These are phyloP conservation scores for Proterorhinus semilunaris DNA, from an alignment of 2,113 vertebrate genomes.

Conservation along the genomic window DNA sequence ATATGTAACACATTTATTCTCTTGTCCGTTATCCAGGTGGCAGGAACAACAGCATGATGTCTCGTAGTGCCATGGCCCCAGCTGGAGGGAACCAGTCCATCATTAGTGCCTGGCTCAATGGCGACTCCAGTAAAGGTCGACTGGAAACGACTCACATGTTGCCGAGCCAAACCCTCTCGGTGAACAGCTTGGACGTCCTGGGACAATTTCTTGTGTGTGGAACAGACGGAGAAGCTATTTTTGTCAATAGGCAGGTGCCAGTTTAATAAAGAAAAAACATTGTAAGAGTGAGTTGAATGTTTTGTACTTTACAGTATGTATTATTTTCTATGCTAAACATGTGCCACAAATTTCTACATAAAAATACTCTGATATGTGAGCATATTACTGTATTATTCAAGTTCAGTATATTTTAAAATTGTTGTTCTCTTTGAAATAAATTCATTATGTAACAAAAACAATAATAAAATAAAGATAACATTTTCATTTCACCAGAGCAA, in stretches of 20 bases:
- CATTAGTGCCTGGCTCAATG: slow-evolving; percentile 87
- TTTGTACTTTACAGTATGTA: background rate
- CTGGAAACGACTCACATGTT: slow-evolving; percentile 94
- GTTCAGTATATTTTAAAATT: slow-evolving; percentile 19
- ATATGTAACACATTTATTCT: background rate
- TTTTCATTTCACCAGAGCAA: background rate
- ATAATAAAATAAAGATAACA: background rate
- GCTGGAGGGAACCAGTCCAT: slow-evolving; percentile 81
- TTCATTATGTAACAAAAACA: background rate
- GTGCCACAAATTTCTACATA: background rate
- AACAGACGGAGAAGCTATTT: slow-evolving; percentile 93
- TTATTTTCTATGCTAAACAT: slow-evolving; percentile 10
- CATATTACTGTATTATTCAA: slow-evolving; percentile 6
- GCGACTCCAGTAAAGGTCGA: slow-evolving; percentile 87
- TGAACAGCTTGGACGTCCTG: slow-evolving; percentile 93
- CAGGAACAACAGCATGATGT: slow-evolving; percentile 82
- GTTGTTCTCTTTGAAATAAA: slow-evolving; percentile 39
- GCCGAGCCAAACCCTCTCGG: slow-evolving; percentile 87
- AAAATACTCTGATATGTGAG: background rate
- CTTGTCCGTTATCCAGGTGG: slow-evolving; percentile 75
- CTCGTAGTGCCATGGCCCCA: slow-evolving; percentile 78
- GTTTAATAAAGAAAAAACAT: slow-evolving; percentile 43
- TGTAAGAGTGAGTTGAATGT: slow-evolving; percentile 14
- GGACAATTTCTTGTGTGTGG: slow-evolving; percentile 94
- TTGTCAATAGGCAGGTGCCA: slow-evolving; percentile 86